Evolutionary conservation across 2,113 vertebrate species (phyloP).

Genomic region (Emydocephalus ijimae): DNA sequence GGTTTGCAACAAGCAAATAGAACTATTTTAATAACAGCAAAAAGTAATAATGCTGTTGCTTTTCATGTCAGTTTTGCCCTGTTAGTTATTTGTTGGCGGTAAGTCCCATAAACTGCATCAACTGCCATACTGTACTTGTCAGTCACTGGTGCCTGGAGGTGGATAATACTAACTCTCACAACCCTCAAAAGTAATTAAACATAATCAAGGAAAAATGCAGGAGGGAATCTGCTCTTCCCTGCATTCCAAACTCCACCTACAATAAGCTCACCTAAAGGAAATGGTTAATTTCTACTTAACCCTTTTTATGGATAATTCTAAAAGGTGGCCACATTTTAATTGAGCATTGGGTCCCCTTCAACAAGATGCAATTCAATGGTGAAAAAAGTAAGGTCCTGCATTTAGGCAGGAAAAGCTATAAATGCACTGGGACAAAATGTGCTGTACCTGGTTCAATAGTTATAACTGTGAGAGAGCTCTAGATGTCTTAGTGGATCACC

Average conservation of each 20-base stretch:
- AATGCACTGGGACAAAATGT: neutral
- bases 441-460: neutral
- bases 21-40: slow-evolving; percentile 52
- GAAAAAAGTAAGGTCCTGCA: neutral
- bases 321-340: neutral
- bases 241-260: slow-evolving; percentile 76
- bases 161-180: slow-evolving; percentile 59
- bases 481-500: neutral
- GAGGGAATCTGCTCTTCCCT: slow-evolving; percentile 53
- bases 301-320: slow-evolving; percentile 25
- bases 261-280: slow-evolving; percentile 44
- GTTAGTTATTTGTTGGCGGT: slow-evolving; percentile 62
- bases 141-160: slow-evolving; percentile 60
- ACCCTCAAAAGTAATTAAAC: slow-evolving; percentile 78
- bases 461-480: neutral
- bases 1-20: slow-evolving; percentile 53
- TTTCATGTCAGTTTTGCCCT: slow-evolving; percentile 63
- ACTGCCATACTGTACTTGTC: slow-evolving; percentile 71
- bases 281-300: slow-evolving; percentile 65
- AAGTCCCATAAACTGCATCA: slow-evolving; percentile 64
- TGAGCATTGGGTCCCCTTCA: neutral
- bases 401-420: neutral
- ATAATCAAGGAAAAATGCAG: slow-evolving; percentile 76
- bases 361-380: neutral
- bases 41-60: slow-evolving; percentile 64